These are phyloP conservation scores for Aphidius colemani DNA, from an alignment of 2,888 invertebrate genomes.

Conservation along the genomic window DNA sequence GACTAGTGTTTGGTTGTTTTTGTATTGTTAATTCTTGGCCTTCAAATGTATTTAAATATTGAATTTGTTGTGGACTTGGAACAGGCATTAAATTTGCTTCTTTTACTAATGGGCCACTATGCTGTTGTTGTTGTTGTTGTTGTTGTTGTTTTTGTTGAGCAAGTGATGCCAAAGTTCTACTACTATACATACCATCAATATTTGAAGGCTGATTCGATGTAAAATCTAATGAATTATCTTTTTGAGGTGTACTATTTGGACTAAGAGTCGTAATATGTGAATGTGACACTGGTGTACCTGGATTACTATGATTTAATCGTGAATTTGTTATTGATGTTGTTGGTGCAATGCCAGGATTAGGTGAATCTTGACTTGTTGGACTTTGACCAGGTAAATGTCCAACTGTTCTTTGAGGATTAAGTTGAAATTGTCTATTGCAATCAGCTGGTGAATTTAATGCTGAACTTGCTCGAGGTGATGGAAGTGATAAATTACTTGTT, in stretches of 20 bases:
- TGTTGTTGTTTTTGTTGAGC: conserved; percentile 67
- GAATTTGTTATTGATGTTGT: conserved; percentile 49
- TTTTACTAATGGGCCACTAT: conserved; percentile 63
- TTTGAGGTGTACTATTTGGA: conserved; percentile 55
- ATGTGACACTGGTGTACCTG: conserved; percentile 71
- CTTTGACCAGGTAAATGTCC: conserved; percentile 67
- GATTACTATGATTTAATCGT: conserved; percentile 70
- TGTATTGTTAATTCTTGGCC: conserved; percentile 96
- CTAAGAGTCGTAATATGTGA: conserved; percentile 54
- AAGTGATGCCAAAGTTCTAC: conserved; percentile 68
- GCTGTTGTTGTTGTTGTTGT: conserved; percentile 55
- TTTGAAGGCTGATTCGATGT: conserved; percentile 59
- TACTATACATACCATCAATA: conserved; percentile 67
- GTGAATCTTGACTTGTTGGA: conserved; percentile 69
- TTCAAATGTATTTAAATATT: conserved; percentile 93
- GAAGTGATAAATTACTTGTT: conserved; percentile 72
- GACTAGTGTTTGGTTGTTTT: conserved; percentile 90
- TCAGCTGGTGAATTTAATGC: conserved; percentile 75
- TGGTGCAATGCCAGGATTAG: conserved; percentile 54
- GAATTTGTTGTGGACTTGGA: conserved; percentile 94
- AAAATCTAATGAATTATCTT: conserved; percentile 54
- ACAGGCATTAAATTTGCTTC: conserved; percentile 94
- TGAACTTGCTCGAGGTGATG: conserved; percentile 74
- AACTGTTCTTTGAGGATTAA: conserved; percentile 46
- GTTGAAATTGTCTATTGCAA: conserved; percentile 63